These are phyloP conservation scores for Napeogenes sylphis DNA, from an alignment of 2,888 invertebrate species.

Conservation along the genomic window DNA sequence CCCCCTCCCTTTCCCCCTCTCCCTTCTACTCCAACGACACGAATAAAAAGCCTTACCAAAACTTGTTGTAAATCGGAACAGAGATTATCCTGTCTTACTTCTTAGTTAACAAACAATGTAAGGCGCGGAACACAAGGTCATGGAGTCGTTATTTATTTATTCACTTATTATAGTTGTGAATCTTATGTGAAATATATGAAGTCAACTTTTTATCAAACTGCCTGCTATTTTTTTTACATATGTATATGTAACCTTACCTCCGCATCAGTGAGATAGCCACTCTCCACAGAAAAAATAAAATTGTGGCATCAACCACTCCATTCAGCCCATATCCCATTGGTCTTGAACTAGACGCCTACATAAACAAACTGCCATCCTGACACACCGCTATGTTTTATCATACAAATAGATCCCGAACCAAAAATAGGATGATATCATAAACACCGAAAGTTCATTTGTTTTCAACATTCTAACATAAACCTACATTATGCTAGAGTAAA, in stretches of 20 bases:
- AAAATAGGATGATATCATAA: conserved; percentile 8
- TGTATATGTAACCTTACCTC: too few species aligned
- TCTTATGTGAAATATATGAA: neutral
- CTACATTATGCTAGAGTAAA: conserved; percentile 10
- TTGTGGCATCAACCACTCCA: conserved; percentile 23
- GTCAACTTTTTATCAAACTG: too few species aligned
- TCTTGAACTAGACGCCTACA: conserved; percentile 27
- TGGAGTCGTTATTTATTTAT: conserved; percentile 26
- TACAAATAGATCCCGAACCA: conserved; percentile 34
- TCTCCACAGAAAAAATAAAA: too few species aligned
- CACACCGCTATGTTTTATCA: conserved; percentile 32
- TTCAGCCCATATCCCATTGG: conserved; percentile 26
- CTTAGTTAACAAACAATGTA: conserved; percentile 38
- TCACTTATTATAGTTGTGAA: neutral
- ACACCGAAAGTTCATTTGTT: conserved; percentile 12
- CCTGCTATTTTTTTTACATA: too few species aligned
- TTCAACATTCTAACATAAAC: conserved; percentile 21
- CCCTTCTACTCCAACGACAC: too few species aligned
- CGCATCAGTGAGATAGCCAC: too few species aligned
- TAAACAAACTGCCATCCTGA: conserved; percentile 38
- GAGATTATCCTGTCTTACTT: conserved; percentile 45
- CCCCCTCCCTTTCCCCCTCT: too few species aligned
- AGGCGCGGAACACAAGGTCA: conserved; percentile 17
- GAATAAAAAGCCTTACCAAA: conserved; percentile 30
- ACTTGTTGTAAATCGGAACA: conserved; percentile 37